phyloP scores from a whole-genome alignment of 2,113 vertebrate genomes.

The Pycnonotus jocosus region DNA sequence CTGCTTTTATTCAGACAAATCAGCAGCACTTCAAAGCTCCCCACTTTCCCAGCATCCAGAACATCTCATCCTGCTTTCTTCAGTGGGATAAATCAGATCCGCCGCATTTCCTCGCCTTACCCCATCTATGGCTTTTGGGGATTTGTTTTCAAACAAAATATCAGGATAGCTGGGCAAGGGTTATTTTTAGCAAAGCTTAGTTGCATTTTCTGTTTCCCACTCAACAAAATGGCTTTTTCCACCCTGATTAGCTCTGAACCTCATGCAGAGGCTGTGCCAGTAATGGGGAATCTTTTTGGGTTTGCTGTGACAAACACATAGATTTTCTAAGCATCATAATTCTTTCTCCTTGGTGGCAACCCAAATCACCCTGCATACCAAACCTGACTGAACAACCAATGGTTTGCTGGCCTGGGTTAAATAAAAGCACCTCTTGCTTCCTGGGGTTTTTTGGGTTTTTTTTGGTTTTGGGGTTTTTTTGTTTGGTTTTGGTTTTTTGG shows the following conservation, averaged over 20 bases:
- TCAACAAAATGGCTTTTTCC: neutral
- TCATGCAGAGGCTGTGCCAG: neutral
- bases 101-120: neutral
- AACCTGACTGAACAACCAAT: neutral
- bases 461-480: too few relatives aligned
- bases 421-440: neutral
- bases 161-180: neutral
- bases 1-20: neutral
- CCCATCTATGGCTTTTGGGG: neutral
- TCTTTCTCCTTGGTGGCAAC: neutral
- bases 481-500: too few relatives aligned
- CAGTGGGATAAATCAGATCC: neutral
- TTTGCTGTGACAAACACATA: neutral
- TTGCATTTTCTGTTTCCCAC: neutral
- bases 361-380: neutral
- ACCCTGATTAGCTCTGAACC: neutral
- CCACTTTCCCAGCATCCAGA: neutral
- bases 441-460: too few relatives aligned
- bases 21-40: neutral
- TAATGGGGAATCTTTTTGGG: neutral
- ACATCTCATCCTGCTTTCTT: neutral
- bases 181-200: neutral
- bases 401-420: neutral
- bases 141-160: slow-evolving; percentile 10
- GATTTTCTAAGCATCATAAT: neutral